phyloP scores from a whole-genome alignment of 2,113 vertebrate species.

The Erythrolamprus reginae region DNA sequence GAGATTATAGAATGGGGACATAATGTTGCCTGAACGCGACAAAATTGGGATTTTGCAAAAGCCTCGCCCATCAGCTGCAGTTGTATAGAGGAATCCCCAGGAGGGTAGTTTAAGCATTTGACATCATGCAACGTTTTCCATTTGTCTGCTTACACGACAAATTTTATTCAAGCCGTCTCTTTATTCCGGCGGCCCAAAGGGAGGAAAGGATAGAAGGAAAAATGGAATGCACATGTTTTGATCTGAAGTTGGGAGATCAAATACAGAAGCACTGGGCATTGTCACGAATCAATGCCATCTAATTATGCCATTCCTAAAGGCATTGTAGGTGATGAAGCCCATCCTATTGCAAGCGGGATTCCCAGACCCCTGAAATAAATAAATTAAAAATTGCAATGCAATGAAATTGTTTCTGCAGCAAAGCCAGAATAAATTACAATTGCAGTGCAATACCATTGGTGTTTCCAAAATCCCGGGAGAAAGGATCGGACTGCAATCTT shows the following conservation, averaged over 20 bases:
- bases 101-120: not conserved
- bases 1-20: no score
- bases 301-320: not conserved
- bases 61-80: not conserved
- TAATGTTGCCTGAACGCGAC: not conserved
- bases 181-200: not conserved
- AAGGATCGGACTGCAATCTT: not conserved
- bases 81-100: no score
- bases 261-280: not conserved
- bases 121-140: no score
- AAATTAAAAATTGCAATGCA: not conserved
- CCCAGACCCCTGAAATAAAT: not conserved
- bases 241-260: not conserved
- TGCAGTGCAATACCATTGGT: not conserved
- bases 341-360: not conserved
- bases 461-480: not conserved
- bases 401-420: not conserved
- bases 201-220: not conserved
- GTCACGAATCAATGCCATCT: not conserved
- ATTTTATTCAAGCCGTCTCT: not conserved
- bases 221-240: conserved; percentile 1
- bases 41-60: not conserved
- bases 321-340: not conserved
- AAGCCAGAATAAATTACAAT: not conserved
- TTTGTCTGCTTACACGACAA: not conserved